Base-by-base conservation (phyloP, 2,888 invertebrate species). In the Agrochola lychnidis region DNA sequence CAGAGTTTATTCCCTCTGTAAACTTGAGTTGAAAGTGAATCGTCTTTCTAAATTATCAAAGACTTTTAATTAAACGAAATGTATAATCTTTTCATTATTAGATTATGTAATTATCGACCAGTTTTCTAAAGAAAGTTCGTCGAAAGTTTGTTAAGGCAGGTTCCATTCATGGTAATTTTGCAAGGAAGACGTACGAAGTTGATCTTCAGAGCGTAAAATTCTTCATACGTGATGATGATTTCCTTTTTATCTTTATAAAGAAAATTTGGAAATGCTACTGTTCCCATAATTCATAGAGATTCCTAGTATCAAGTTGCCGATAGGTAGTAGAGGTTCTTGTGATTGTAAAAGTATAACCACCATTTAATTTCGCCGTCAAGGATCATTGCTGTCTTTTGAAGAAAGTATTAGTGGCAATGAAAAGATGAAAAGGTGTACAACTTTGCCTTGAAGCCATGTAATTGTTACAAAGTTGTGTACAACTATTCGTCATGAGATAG, bases 11-110 rank as follows among this genome's bases (percentile, higher is more conserved):
- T 62, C 75, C 82, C 73, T 79, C 72, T 63, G 70, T 69, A 76
- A 82, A 79, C 74, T 83, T n/a, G 53, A 76, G 68, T 81, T 81
- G 70, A 87, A 81, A 82, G 77, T 72, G 73, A 79, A 75, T 70
- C 76, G 79, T 81, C 83, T 73, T 74, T 42, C 70, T 76, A 70
- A 76, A 80, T 86, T 80, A 87, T 86, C 88, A 87, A 87, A 87
- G 86, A 78, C 69, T 82, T 85, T 86, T n/a, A n/a, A n/a, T n/a
- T 62, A 61, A 81, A 87, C 70, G 72, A 79, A 82, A 69, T 81
- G 74, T 69, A 45, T 76, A 81, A 87, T 87, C 68, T 87, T 85
- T 78, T 57, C 42, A 74, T 87, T 78, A 83, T 74, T 66, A 62
- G 67, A 76, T 81, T 83, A 87, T 48, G 66, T 76, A 72, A 66